A percentile compares a stretch with the other conserved stretches of the same genome.
Evolutionary conservation across 30 jellyfish, hydroid and myxozoan species (phyloP).

Genomic region (Hydractinia symbiolongicarpus): DNA sequence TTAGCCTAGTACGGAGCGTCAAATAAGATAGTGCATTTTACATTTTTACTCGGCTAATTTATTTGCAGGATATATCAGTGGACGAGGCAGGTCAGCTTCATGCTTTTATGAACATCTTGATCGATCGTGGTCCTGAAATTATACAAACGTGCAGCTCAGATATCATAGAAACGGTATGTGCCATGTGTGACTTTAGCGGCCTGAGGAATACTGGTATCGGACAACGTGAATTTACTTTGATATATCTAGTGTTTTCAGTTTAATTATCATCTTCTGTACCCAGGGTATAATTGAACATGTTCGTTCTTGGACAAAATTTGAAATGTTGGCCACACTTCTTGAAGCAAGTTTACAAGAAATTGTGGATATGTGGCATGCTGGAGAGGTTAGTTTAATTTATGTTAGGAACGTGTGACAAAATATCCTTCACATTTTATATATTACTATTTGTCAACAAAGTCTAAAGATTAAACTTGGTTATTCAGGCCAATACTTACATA

Average conservation of each 20-base stretch:
- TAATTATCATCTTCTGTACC: too few relatives aligned
- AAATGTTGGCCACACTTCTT: slow-evolving; percentile 46
- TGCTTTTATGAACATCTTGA: slow-evolving; percentile 38
- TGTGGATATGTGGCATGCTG: slow-evolving; percentile 45
- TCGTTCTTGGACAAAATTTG: slow-evolving; percentile 68
- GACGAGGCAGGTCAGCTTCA: slow-evolving; percentile 73
- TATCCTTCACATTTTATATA: too few relatives aligned
- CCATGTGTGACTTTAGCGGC: neutral
- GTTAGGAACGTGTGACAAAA: too few relatives aligned
- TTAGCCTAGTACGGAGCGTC: too few relatives aligned
- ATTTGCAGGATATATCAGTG: slow-evolving; percentile 45
- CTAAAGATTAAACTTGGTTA: too few relatives aligned
- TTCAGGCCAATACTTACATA: too few relatives aligned
- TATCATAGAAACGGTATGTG: slow-evolving; percentile 6
- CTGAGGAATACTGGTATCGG: too few relatives aligned
- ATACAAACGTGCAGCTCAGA: slow-evolving; percentile 18
- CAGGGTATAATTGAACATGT: slow-evolving; percentile 64
- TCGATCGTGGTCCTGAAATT: slow-evolving; percentile 53
- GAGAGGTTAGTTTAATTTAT: slow-evolving; percentile 20
- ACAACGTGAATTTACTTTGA: too few relatives aligned
- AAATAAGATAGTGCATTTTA: neutral
- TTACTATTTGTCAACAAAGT: too few relatives aligned
- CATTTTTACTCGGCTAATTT: neutral
- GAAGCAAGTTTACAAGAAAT: slow-evolving; percentile 79
- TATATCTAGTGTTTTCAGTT: too few relatives aligned